Evolutionary conservation across 1,140 invertebrate species (phyloP), one percentile per base, ranked within the genome.

Genomic region (Calephelis virginiensis): DNA sequence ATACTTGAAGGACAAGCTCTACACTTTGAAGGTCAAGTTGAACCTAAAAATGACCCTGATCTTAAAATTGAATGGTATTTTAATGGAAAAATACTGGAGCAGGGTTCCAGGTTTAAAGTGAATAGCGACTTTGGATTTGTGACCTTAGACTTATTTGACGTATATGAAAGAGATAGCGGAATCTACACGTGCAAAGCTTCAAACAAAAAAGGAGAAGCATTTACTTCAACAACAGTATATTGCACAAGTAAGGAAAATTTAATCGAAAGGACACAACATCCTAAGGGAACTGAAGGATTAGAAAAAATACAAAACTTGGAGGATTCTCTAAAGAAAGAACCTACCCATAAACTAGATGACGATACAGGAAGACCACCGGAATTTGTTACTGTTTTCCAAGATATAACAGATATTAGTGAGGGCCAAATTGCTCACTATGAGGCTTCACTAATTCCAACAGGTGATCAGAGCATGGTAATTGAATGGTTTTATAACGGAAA

Each of bases 401-500:
- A 97, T 74, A 92, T 98, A 59, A 92, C 92, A 7, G 96, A 97
- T 76, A 91, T 98, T 12, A 95, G 94, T 10, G 97, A 98, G 92
- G 97, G 97, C 49, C 97, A 98, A 90, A 95, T 98, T 74, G 97
- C 97, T 77, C 97, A 98, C 81, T 98, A 98, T 83, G 98, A 99
- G 91, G 98, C 97, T 12, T 97, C 96, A 48, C 92, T 99, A 0
- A 95, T 97, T 53, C 98, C 98, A 10, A 95, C 97, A 62, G 97
- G 97, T 28, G 98, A 99, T 86, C 97, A 99, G 82, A 97, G 95
- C 38, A 99, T 99, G 98, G 94, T 95, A 38, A 97, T 99, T 38
- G 97, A 99, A 92, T 99, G 98, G 98, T 98, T 98, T 92, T 98
- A 97, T 78, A 98, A 99, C 86, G 96, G 96, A 46, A 95, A 98